These are phyloP conservation scores for Calyptommatus sinebrachiatus DNA, from an alignment of 2,113 vertebrate genomes.

Conservation along the genomic window DNA sequence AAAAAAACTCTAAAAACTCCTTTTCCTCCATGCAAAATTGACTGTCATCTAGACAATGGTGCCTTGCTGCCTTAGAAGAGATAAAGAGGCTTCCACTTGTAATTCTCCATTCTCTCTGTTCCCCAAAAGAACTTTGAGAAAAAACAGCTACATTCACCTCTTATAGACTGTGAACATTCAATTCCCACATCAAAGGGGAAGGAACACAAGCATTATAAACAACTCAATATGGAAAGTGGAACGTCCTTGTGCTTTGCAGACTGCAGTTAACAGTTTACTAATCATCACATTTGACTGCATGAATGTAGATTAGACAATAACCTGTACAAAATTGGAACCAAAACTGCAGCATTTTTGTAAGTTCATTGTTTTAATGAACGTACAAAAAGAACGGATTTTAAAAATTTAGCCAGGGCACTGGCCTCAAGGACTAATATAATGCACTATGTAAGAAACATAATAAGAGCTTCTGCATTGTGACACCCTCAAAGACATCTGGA, in stretches of 20 bases:
- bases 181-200: background rate
- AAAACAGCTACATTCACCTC: background rate
- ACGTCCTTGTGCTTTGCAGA: background rate
- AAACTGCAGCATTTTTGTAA: slow-evolving; percentile 27
- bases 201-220: background rate
- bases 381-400: slow-evolving; percentile 22
- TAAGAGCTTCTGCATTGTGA: background rate
- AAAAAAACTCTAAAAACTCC: background rate
- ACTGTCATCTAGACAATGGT: background rate
- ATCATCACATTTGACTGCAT: background rate
- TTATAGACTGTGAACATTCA: background rate
- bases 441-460: background rate
- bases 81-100: background rate
- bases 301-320: slow-evolving; percentile 5
- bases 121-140: background rate
- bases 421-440: too few relatives aligned
- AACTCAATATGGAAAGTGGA: slow-evolving; percentile 12
- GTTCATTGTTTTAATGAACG: slow-evolving; percentile 26
- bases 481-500: background rate
- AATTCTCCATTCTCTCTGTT: background rate
- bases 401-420: background rate
- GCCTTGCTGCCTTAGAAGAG: slow-evolving; percentile 1
- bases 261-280: background rate
- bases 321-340: slow-evolving; percentile 26
- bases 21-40: background rate